A percentile compares a stretch with the other conserved stretches of the same genome.
These are phyloP conservation scores for Dolichopus griseipennis DNA, from an alignment of 2,888 invertebrate species.

Conservation along the genomic window DNA sequence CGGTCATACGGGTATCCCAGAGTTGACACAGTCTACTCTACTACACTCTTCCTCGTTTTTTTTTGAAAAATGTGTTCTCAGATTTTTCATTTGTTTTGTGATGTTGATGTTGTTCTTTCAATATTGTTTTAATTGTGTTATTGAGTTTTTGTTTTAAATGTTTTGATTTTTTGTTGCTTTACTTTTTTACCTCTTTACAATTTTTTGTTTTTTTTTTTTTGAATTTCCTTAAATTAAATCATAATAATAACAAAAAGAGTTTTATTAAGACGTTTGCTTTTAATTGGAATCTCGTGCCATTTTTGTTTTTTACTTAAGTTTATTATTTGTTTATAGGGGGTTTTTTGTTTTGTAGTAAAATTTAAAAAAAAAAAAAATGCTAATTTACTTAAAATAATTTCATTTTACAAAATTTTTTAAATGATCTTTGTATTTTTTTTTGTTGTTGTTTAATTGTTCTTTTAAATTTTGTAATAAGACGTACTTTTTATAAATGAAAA, in stretches of 20 bases:
- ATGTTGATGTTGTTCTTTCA: background rate
- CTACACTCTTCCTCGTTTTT: too few species aligned
- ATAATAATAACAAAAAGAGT: too few species aligned
- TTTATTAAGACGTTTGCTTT: background rate
- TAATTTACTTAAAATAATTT: background rate
- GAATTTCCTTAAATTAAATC: background rate
- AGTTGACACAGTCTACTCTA: too few species aligned
- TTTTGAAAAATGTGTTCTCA: background rate
- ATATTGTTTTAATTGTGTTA: too few species aligned
- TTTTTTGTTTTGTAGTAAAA: background rate
- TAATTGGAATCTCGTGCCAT: background rate
- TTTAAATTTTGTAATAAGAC: too few species aligned
- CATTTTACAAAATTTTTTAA: background rate
- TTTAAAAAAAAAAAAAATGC: background rate
- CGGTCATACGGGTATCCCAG: too few species aligned
- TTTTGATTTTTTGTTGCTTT: background rate
- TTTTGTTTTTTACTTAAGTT: background rate
- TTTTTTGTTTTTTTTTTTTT: background rate
- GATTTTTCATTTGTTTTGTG: background rate
- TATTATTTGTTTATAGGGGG: background rate
- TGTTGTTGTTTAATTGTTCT: too few species aligned
- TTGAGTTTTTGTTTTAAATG: background rate
- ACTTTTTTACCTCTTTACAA: background rate
- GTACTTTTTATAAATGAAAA: too few species aligned
- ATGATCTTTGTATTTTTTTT: background rate